These are phyloP conservation scores for Cheilosia urbana DNA, from an alignment of 2,888 invertebrate species.

Conservation along the genomic window DNA sequence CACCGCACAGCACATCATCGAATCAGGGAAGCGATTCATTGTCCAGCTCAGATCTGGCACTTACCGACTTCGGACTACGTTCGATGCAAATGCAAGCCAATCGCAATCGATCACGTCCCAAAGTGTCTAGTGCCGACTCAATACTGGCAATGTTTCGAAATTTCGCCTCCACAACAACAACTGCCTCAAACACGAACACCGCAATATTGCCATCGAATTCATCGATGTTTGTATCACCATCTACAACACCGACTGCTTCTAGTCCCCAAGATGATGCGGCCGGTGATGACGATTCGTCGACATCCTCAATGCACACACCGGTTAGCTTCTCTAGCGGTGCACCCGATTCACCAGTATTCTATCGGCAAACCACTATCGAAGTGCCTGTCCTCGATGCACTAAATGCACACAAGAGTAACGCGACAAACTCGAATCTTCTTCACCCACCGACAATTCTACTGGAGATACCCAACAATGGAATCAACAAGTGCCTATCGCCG, in stretches of 20 bases:
- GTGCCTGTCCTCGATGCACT: slow-evolving; percentile 88
- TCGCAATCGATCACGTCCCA: slow-evolving; percentile 83
- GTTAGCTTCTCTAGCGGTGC: slow-evolving; percentile 86
- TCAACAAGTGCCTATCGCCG: slow-evolving; percentile 91
- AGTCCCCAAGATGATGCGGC: slow-evolving; percentile 90
- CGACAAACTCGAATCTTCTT: slow-evolving; percentile 85
- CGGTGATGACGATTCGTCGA: slow-evolving; percentile 89
- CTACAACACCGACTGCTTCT: slow-evolving; percentile 89
- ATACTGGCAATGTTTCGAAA: slow-evolving; percentile 91
- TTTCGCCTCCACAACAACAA: slow-evolving; percentile 87
- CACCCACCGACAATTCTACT: slow-evolving; percentile 91
- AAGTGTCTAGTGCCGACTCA: slow-evolving; percentile 91
- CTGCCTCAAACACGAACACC: slow-evolving; percentile 83
- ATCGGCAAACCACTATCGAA: slow-evolving; percentile 85
- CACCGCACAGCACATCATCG: slow-evolving; percentile 89
- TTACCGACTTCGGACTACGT: slow-evolving; percentile 85
- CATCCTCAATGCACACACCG: slow-evolving; percentile 87
- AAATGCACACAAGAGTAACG: slow-evolving; percentile 87
- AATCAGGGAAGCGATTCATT: slow-evolving; percentile 91
- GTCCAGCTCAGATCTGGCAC: slow-evolving; percentile 89
- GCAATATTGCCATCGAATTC: slow-evolving; percentile 80
- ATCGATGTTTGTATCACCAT: slow-evolving; percentile 87
- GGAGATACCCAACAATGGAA: slow-evolving; percentile 88
- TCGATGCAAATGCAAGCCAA: slow-evolving; percentile 77
- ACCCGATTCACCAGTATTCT: slow-evolving; percentile 87